A percentile compares a stretch with the other conserved stretches of the same genome.
Conservation (phyloP, 2,888 invertebrate genomes). For the Pteria penguin region DNA sequence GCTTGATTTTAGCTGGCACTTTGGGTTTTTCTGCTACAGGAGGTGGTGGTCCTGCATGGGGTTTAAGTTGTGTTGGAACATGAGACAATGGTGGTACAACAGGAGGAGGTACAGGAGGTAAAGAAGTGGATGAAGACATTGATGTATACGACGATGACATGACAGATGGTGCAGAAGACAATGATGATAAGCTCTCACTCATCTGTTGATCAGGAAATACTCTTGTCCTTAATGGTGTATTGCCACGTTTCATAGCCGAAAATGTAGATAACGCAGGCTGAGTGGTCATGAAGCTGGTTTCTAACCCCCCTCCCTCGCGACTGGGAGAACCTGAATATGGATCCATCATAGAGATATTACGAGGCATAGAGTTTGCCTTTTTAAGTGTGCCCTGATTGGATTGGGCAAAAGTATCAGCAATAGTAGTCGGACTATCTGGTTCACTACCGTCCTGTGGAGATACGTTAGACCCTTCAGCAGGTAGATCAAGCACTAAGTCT, state of each 20-base stretch:
- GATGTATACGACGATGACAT: conserved; percentile 13
- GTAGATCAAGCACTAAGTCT: conserved; percentile 79
- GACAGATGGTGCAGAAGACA: neutral
- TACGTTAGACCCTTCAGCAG: conserved; percentile 69
- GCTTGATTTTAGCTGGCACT: conserved; percentile 85
- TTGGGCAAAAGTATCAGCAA: conserved; percentile 89
- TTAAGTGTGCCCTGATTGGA: conserved; percentile 89
- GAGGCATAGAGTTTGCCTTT: conserved; percentile 81
- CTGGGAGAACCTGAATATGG: conserved; percentile 13
- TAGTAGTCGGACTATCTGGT: conserved; percentile 77
- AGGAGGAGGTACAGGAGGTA: conserved; percentile 31
- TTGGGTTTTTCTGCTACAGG: conserved; percentile 77
- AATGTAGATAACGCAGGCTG: conserved; percentile 32
- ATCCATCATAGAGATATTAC: conserved; percentile 49
- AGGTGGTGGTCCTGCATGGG: conserved; percentile 55
- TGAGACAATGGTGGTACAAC: conserved; percentile 2
- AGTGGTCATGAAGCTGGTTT: conserved; percentile 24
- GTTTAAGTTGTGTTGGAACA: conserved; percentile 1
- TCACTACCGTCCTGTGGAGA: conserved; percentile 71
- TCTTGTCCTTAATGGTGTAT: neutral
- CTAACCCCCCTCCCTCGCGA: conserved; percentile 16
- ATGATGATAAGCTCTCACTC: conserved; percentile 15
- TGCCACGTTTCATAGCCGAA: conserved; percentile 11
- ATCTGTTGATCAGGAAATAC: conserved; percentile 1
- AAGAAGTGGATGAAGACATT: conserved; percentile 31